A percentile compares a stretch with the other conserved stretches of the same genome.
These are phyloP conservation scores for Drosophila virilis DNA, from an alignment of 1,140 invertebrate species.

Conservation along the genomic window DNA sequence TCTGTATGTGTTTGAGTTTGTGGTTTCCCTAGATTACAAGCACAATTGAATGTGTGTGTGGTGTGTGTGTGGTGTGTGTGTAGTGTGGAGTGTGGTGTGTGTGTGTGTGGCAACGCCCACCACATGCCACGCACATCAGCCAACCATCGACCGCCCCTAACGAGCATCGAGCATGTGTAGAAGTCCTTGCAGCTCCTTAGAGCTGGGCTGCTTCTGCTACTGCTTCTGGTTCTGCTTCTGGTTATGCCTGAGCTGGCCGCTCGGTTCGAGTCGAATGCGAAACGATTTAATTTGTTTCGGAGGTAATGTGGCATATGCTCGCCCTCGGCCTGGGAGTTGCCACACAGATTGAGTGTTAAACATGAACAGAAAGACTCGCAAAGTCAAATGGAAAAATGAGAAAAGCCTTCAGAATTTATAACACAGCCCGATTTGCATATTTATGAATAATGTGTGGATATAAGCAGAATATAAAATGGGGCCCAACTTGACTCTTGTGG, in stretches of 20 bases:
- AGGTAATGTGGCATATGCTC: slow-evolving; percentile 76
- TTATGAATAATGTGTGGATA: slow-evolving; percentile 77
- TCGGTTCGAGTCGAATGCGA: slow-evolving; percentile 59
- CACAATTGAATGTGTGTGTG: slow-evolving; percentile 43
- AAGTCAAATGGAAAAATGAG: neutral
- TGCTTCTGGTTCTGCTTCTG: slow-evolving; percentile 19
- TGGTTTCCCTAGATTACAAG: slow-evolving; percentile 65
- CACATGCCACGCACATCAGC: slow-evolving; percentile 53
- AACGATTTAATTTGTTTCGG: slow-evolving; percentile 79
- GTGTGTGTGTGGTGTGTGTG: slow-evolving; percentile 8
- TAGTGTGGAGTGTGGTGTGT: slow-evolving; percentile 8
- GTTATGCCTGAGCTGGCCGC: slow-evolving; percentile 49
- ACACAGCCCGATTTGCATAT: slow-evolving; percentile 73
- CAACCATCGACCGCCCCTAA: slow-evolving; percentile 68
- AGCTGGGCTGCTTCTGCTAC: neutral
- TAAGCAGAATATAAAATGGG: slow-evolving; percentile 50
- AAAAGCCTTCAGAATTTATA: slow-evolving; percentile 57
- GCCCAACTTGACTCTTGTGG: slow-evolving; percentile 16
- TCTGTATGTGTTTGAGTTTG: slow-evolving; percentile 28
- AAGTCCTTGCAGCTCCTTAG: slow-evolving; percentile 20
- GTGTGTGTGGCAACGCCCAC: slow-evolving; percentile 51
- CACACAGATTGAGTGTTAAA: slow-evolving; percentile 79
- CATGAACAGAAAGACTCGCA: slow-evolving; percentile 39
- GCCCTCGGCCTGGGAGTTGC: slow-evolving; percentile 46
- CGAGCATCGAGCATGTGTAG: slow-evolving; percentile 50